These are phyloP conservation scores for Catalaphyllia jardinei DNA, from an alignment of 64 coral and sea anemone genomes.

Conservation along the genomic window DNA sequence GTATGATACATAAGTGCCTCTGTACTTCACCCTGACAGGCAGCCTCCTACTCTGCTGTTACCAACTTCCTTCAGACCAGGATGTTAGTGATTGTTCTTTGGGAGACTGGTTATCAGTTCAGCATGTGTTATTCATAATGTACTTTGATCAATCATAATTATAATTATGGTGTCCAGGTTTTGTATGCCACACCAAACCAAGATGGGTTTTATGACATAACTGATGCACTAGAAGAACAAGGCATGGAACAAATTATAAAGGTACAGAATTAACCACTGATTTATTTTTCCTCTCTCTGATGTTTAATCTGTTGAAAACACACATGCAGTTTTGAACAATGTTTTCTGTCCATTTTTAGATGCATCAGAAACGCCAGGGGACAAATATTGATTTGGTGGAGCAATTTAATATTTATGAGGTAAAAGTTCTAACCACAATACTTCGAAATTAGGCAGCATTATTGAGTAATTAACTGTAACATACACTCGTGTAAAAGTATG, in stretches of 20 bases:
- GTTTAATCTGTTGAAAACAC: not conserved
- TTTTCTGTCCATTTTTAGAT: constrained; percentile 43
- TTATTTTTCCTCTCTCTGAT: too few species aligned
- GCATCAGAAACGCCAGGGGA: constrained; percentile 68
- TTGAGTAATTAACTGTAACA: too few species aligned
- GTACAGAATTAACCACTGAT: not conserved
- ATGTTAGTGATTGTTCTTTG: too few species aligned
- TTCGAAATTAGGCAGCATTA: too few species aligned
- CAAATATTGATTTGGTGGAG: constrained; percentile 89
- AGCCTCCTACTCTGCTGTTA: too few species aligned
- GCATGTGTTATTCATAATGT: not conserved
- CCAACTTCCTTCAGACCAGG: too few species aligned
- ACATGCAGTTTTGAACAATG: not conserved
- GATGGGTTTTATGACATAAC: constrained; percentile 97
- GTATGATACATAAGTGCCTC: too few species aligned
- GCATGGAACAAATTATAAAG: constrained; percentile 90
- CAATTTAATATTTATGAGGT: constrained; percentile 97
- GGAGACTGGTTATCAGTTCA: not conserved
- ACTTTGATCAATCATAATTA: too few species aligned
- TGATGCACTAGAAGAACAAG: constrained; percentile 90
- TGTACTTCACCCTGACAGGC: too few species aligned
- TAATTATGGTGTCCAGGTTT: constrained; percentile 51
- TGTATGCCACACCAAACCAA: constrained; percentile 92
- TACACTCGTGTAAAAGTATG: too few species aligned
- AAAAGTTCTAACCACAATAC: not conserved